Evolutionary conservation across 2,888 invertebrate species (phyloP), one percentile per base, ranked within the genome.

Genomic region (Troilus luridus): DNA sequence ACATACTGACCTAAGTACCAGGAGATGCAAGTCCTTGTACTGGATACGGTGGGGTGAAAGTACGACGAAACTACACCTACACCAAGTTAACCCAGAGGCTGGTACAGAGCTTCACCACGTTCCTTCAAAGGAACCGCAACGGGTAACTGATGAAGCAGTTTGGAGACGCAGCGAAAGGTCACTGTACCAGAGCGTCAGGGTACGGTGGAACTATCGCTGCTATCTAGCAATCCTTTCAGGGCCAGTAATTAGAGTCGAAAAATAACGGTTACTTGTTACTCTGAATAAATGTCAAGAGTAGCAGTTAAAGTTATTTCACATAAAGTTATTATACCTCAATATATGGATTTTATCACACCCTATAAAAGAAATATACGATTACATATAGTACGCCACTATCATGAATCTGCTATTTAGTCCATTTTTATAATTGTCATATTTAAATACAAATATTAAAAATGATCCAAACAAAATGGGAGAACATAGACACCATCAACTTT

Each of bases 21-120:
- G 5, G 12, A 1, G 12, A 24, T n/a, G n/a, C 24, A 24, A 77
- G 72, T 77, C 72, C 72, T 77, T 77, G 72, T 77, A 41, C 72
- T 77, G 72, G 72, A 41, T 77, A 77, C 72, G 12, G 27, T 77
- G 41, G 27, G 41, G 72, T 19, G 72, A 77, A 77, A 77, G 72
- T 77, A 77, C 17, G 72, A 77, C 72, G 72, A 41, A 77, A 77
- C 27, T 77, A 77, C 72, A 41, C 72, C 72, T 77, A 77, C 72
- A 77, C 27, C 17, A 41, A 24, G 27, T 41, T 77, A 77, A 17
- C 17, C 72, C 72, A 77, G 72, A 19, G 14, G 24, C 67, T 27
- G 67, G 12, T 24, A 27, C 27, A 77, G 7, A 41, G 41, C 27
- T 77, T 19, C 1, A 77, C 72, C 7, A 41, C 72, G 41, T 24